Evolutionary conservation across 92 coral and sea anemone species (phyloP), one percentile per base, ranked within the genome.

Genomic region (Parazoanthus swiftii): DNA sequence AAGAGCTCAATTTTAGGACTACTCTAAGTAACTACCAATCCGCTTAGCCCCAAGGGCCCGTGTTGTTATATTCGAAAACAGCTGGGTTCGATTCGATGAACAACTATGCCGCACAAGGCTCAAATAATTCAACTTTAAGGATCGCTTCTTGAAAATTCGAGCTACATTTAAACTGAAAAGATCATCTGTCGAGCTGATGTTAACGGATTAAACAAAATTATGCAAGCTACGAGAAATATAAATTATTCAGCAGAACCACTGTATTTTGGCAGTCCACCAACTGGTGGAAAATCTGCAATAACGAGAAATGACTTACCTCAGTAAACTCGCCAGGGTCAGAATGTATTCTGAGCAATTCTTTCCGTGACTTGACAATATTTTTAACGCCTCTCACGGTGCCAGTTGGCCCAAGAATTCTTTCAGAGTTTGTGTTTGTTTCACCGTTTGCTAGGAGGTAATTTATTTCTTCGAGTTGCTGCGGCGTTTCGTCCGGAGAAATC

Each of bases 311-410:
- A 85, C 94, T 81, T 68, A 92, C 96, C 91, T 94, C 93, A 4
- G 77, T 21, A 16, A 80, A 65, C 44, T 92, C 90, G 56, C 67
- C 77, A 44, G 68, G 2, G 37, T 86, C 86, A 82, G 84, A 56
- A 44, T 91, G 70, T 35, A 81, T 79, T 91, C 93, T 85, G 10
- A 89, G 83, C 58, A 82, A 81, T 46, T 94, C 93, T 74, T 90
- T 92, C n/a, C 96, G 85, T 77, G 91, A 90, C 82, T 86, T 95
- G 87, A 97, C 94, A 56, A 97, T 92, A 74, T 97, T 97, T 85
- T 91, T 95, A 77, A 93, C 90, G n/a, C 99, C 99, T 42, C 99
- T 93, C 0, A 97, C 95, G 13, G 99, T 97, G 33, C 99, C 99
- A 13, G 96, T 91, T 18, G 98, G 98, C 4, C 98, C 98, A 10